These are phyloP conservation scores for Salvelinus fontinalis DNA, from an alignment of 2,113 vertebrate species.

Conservation along the genomic window DNA sequence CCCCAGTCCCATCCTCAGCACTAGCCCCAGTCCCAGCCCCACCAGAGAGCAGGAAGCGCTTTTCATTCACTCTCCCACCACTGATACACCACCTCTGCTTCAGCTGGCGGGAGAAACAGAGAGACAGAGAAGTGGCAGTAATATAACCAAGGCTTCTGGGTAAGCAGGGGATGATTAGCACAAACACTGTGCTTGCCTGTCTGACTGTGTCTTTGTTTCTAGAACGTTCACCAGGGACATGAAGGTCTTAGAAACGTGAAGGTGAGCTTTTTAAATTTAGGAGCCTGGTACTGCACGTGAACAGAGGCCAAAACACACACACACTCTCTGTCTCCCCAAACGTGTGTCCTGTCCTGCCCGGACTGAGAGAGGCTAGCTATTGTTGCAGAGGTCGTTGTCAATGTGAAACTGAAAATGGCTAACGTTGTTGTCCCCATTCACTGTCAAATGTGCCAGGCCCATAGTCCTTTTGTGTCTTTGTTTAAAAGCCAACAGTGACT, in stretches of 20 bases:
- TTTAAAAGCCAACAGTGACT: constrained; percentile 13
- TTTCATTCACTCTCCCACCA: not conserved
- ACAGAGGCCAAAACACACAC: constrained; percentile 10
- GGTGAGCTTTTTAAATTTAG: not conserved
- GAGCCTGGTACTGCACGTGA: not conserved
- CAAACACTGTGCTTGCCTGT: constrained; percentile 15
- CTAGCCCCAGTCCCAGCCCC: not conserved
- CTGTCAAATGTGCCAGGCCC: constrained; percentile 13
- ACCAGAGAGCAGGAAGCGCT: too few relatives aligned
- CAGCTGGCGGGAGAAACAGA: not conserved
- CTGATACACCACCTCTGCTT: constrained; percentile 23
- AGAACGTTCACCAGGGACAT: not conserved
- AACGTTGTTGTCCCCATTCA: not conserved
- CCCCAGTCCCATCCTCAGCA: too few relatives aligned
- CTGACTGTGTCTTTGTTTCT: not conserved
- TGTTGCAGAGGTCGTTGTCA: constrained; percentile 38
- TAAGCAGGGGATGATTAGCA: constrained; percentile 1
- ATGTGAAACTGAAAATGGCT: constrained; percentile 19
- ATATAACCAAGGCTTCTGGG: not conserved
- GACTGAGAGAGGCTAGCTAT: constrained; percentile 23
- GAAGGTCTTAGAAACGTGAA: constrained; percentile 17
- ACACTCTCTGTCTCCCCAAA: not conserved
- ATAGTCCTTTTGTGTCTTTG: constrained; percentile 16
- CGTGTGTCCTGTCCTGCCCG: constrained; percentile 6
- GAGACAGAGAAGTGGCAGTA: too few relatives aligned